Evolutionary conservation across 2,113 vertebrate genomes (phyloP), one percentile per base, ranked within the genome.

Genomic region (Gulo gulo): DNA sequence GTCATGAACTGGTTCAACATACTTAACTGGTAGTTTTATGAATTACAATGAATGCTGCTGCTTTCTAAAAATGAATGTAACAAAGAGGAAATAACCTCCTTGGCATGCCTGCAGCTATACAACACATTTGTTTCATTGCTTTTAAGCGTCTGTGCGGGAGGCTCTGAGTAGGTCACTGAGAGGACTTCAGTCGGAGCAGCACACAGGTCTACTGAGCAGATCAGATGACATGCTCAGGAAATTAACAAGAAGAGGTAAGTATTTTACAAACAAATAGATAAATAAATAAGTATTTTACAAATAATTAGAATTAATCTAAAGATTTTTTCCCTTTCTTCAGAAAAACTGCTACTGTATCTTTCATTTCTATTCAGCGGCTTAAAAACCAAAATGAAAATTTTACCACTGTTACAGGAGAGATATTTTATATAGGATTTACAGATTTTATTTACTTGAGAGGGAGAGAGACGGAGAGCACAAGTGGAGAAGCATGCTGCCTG

Each of bases 41-140:
- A 93, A 96, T 94, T 61, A 95, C 59, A 95, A 89, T 34, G 69
- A 96, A 92, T 63, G 73, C 10, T 21, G 23, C 0, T 92, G 88
- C 11, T 65, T 55, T 81, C 84, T 61, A 97, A 88, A 92, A 94
- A 86, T 50, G 96, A 97, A 73, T 42, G 26, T 80, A 78, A 84
- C 86, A 65, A 79, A 93, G 94, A 95, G 96, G 95, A 97, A 98
- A 97, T 97, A 98, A 98, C 95, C 69, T 97, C 81, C 34, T n/a
- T 95, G 98, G 96, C 97, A 97, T 12, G 95, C 84, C 85, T 94
- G 94, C 97, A 98, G 97, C 50, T 84, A 88, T 26, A 91, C 52
- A 96, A 92, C 96, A 82, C 88, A 88, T 91, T 93, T 92, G 50
- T 91, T 97, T 96, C 97, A 91, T 65, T 96, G 96, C 94, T 94